A percentile compares a stretch with the other conserved stretches of the same genome.
These are phyloP conservation scores for Phortica variegata DNA, from an alignment of 1,140 invertebrate genomes.

Conservation along the genomic window DNA sequence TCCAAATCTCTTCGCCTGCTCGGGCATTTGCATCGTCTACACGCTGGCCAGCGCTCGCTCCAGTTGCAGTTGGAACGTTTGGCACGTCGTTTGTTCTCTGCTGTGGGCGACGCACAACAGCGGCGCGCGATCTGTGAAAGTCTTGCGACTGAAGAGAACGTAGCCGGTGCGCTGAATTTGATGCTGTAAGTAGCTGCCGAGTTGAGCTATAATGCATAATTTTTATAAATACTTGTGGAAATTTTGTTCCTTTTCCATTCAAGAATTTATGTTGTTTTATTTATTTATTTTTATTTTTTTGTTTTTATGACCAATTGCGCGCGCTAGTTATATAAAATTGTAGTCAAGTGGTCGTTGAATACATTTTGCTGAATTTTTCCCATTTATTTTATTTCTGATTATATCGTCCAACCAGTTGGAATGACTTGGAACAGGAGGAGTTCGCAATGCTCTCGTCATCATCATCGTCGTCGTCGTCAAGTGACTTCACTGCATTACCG, in stretches of 20 bases:
- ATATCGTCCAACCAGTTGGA: slow-evolving; percentile 24
- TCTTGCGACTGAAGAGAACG: slow-evolving; percentile 29
- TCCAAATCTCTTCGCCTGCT: slow-evolving; percentile 32
- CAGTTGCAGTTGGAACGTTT: slow-evolving; percentile 35
- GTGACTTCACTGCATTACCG: neutral
- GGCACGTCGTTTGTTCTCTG: slow-evolving; percentile 22
- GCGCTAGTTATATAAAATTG: neutral
- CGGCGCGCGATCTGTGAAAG: slow-evolving; percentile 28
- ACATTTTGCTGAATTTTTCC: slow-evolving; percentile 14
- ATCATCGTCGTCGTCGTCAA: neutral
- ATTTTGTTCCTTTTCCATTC: too few relatives aligned
- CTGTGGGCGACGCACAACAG: slow-evolving; percentile 18
- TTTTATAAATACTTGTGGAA: too few relatives aligned
- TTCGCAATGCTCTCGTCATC: slow-evolving; percentile 26
- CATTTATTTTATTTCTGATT: slow-evolving; percentile 21
- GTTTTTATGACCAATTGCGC: neutral
- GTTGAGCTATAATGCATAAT: too few relatives aligned
- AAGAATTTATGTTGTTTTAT: too few relatives aligned
- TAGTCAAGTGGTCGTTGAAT: slow-evolving; percentile 7
- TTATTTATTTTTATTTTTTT: too few relatives aligned
- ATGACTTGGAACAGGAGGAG: slow-evolving; percentile 36
- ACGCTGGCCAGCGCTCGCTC: slow-evolving; percentile 27
- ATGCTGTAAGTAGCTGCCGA: slow-evolving; percentile 32
- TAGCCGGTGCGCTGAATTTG: slow-evolving; percentile 26
- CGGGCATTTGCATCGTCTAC: slow-evolving; percentile 37